These are phyloP conservation scores for Patella vulgata DNA, from an alignment of 1,140 invertebrate genomes.

Conservation along the genomic window DNA sequence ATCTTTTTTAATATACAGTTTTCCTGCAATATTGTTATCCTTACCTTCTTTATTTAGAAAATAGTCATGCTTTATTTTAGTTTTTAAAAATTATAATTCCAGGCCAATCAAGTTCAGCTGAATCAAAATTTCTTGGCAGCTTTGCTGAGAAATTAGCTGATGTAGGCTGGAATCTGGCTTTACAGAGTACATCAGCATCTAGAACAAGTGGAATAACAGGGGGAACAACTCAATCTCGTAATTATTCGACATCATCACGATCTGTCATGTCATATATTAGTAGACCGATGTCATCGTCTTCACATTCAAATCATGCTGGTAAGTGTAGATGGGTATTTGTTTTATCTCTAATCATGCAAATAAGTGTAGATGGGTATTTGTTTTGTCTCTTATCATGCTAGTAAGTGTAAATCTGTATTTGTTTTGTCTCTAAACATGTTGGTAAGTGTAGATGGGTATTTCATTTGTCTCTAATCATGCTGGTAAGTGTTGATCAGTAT, in stretches of 20 bases:
- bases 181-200: constrained; percentile 25
- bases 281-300: constrained; percentile 8
- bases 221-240: constrained; percentile 36
- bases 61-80: too few species aligned
- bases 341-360: background rate
- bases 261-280: constrained; percentile 19
- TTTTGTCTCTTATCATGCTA: background rate
- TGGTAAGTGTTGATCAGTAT: constrained; percentile 3
- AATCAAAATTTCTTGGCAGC: constrained; percentile 48
- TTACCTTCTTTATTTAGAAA: too few species aligned
- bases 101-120: constrained; percentile 63
- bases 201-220: constrained; percentile 2
- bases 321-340: background rate
- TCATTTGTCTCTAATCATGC: too few species aligned
- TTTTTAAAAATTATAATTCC: too few species aligned
- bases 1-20: too few species aligned
- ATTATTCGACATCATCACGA: background rate
- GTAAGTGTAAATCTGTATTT: too few species aligned
- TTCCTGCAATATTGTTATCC: too few species aligned
- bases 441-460: too few species aligned
- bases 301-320: constrained; percentile 6
- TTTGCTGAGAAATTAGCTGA: constrained; percentile 57
- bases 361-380: background rate
- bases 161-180: constrained; percentile 56
- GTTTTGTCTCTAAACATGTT: too few species aligned